Base-by-base conservation (phyloP, 2,113 vertebrate genomes). In the Todiramphus chloris region DNA sequence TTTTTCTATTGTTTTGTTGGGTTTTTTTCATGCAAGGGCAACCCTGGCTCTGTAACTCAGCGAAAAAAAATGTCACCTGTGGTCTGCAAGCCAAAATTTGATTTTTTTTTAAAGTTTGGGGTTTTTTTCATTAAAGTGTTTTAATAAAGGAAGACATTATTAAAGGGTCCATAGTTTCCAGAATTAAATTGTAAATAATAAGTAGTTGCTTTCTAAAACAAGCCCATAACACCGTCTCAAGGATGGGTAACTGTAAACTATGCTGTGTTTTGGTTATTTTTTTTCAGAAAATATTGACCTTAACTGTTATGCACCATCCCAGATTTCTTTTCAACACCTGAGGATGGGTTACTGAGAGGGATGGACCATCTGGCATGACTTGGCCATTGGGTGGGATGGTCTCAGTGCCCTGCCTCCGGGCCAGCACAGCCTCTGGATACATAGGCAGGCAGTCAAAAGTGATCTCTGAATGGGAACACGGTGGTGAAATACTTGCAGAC, bases 381-480 rank as follows among this genome's bases (percentile, higher is more conserved):
- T 64, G 51, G 7, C 50, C 7, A 0, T 48, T 5, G 3, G 6
- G 70, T 41, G 66, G 25, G 25, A 39, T 55, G 72, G 31, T 81
- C 66, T 70, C 16, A 10, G 13, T 33, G 27, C 60, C 51, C 67
- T 66, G 35, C 72, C 18, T 41, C 25, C 46, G 55, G 33, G 59
- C 53, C 37, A 73, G 41, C 4, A 1, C 63, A 60, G 55, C 56
- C 35, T 25, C n/a, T 1, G 0, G 19, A 31, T 5, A 0, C 55
- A 43, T 23, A 55, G 31, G 55, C 79, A 64, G 60, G 18, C 27
- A 14, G 60, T 63, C 78, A 58, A 23, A 83, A 83, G 13, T 1
- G 0, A 18, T 41, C 33, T 53, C 67, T 41, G 27, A 44, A 41
- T 58, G 69, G 35, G 33, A 39, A 58, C 8, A 4, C 11, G 63